phyloP scores from a whole-genome alignment of 2,797 vertebrate species.

The Xenentodon cancila region DNA sequence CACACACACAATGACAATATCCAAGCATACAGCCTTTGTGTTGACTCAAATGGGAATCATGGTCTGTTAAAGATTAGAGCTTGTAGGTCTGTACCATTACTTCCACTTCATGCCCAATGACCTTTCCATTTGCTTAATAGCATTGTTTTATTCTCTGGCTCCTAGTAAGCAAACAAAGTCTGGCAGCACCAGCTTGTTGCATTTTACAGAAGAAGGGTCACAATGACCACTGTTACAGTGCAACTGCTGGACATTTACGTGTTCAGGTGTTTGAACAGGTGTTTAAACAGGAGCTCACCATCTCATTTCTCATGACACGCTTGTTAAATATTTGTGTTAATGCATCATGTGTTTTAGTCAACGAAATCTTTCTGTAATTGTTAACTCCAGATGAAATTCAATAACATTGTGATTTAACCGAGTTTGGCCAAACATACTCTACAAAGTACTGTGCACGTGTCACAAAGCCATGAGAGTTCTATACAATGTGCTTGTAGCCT shows the following conservation, averaged over 20 bases:
- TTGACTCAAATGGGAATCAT: conserved; percentile 20
- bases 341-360: neutral
- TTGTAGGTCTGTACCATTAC: conserved; percentile 64
- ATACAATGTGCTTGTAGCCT: too few relatives aligned
- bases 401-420: too few relatives aligned
- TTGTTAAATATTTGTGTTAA: neutral
- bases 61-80: conserved; percentile 31
- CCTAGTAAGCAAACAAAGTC: conserved; percentile 24
- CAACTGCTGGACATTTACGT: neutral
- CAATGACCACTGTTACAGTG: neutral
- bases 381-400: too few relatives aligned
- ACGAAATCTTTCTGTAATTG: neutral
- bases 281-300: too few relatives aligned
- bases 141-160: conserved; percentile 14
- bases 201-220: conserved; percentile 1
- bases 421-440: too few relatives aligned
- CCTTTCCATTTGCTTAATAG: conserved; percentile 38
- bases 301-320: neutral
- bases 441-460: too few relatives aligned
- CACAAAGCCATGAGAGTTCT: too few relatives aligned
- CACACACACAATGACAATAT: neutral
- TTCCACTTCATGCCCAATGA: conserved; percentile 43
- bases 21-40: conserved; percentile 6
- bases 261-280: neutral
- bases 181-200: conserved; percentile 9